Percentiles rank a stretch among this genome's conserved stretches.
Conservation (phyloP, 2,888 invertebrate genomes). For the Agapostemon virescens region DNA sequence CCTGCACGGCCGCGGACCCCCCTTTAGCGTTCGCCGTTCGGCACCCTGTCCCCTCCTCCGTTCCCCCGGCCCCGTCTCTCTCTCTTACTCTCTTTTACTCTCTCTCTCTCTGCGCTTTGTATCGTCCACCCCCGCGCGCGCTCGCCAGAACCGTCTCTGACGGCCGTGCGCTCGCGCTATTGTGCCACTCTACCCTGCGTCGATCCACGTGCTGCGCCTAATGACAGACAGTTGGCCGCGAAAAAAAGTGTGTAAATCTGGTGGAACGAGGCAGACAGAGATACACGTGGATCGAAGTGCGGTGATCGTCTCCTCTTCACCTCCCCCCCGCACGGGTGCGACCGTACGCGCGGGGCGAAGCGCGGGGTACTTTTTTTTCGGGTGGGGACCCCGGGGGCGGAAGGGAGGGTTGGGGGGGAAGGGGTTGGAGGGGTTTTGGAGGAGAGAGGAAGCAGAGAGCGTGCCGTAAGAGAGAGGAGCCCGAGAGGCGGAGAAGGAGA, state of each 20-base stretch:
- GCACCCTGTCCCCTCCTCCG: conserved; percentile 34
- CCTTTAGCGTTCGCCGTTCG: conserved; percentile 19
- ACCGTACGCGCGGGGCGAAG: not conserved
- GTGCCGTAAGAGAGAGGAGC: conserved; percentile 48
- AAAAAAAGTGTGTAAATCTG: conserved; percentile 76
- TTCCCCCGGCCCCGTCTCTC: too few relatives aligned
- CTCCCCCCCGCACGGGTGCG: not conserved
- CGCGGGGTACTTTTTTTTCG: not conserved
- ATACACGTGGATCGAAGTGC: conserved; percentile 51
- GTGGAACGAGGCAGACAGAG: conserved; percentile 63
- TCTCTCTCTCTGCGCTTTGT: conserved; percentile 17
- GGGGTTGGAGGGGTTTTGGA: conserved; percentile 26
- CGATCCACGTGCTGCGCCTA: conserved; percentile 76
- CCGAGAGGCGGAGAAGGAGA: conserved; percentile 6
- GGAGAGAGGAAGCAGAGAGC: conserved; percentile 6
- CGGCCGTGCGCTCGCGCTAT: conserved; percentile 41
- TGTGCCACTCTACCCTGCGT: conserved; percentile 56
- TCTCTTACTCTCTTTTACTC: too few relatives aligned
- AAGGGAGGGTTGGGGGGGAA: conserved; percentile 23
- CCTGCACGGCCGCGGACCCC: not conserved
- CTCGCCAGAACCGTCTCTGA: conserved; percentile 27
- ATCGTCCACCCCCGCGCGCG: not conserved
- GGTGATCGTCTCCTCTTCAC: conserved; percentile 32
- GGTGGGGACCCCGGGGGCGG: conserved; percentile 5
- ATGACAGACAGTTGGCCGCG: conserved; percentile 79